Base-by-base conservation (phyloP, 2,888 invertebrate genomes). In the Xylota sylvarum region DNA sequence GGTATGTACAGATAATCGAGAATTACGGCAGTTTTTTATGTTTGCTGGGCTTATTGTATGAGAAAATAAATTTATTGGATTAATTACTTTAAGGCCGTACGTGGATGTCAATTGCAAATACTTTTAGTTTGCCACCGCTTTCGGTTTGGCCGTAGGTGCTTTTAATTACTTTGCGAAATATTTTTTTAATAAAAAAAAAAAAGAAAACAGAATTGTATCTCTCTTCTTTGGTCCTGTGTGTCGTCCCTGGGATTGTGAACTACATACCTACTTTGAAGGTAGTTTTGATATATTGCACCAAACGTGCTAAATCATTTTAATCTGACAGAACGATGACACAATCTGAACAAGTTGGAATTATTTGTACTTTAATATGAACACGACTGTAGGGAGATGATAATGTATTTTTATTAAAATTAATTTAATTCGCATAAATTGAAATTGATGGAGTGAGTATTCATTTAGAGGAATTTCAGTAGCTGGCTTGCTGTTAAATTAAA, bases 291-390 rank as follows among this genome's bases (percentile, higher is more conserved):
- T 84, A 77, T 77, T 64, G 64, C 50, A 35, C 73, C 73, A 48
- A 82, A 58, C 4, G 80, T 69, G 32, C 64, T 85, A 86, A 86
- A 86, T 86, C 86, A 86, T 78, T 73, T 86, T 86, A 86, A 86
- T 86, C 86, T 78, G 86, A 86, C 86, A 82, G 73, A 86, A 82
- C 58, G 86, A 86, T 86, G 86, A 86, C 86, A 86, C 86, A 69
- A 86, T 78, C 86, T 62, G 62, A 77, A 62, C 48, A 60, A 64
- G 69, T 50, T 79, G 62, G 19, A 32, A 50, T 65, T 69, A 50
- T 67, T 65, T 35, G 6, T 23, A 27, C n/a, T 32, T 46, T 46
- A 72, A 56, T 65, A 17, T 19, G 5, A 27, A 43, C 27, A 27
- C 12, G 62, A 30, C 55, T 14, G 52, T 14, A 23, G 27, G 30